Percentiles rank a stretch among this genome's conserved stretches.
Conservation (phyloP, 2,113 vertebrate genomes). For the Boleophthalmus pectinirostris region DNA sequence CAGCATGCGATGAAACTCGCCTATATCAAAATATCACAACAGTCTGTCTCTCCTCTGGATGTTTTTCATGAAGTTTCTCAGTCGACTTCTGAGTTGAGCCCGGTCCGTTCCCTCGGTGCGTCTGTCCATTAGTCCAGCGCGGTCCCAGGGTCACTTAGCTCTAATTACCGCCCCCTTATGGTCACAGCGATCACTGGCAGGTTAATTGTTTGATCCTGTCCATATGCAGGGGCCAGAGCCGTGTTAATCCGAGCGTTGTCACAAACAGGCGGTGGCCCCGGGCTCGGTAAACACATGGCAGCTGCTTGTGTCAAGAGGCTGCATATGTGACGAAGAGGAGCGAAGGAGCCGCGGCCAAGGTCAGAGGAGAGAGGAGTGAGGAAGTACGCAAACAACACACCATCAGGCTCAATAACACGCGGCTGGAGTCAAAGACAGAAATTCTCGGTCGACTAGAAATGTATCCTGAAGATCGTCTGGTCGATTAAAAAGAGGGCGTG, state of each 20-base stretch:
- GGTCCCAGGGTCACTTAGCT: conserved; percentile 66
- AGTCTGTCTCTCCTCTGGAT: too few relatives aligned
- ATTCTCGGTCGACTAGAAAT: too few relatives aligned
- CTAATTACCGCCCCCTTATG: conserved; percentile 71
- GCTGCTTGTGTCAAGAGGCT: conserved; percentile 30
- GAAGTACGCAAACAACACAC: neutral
- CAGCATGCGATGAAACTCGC: too few relatives aligned
- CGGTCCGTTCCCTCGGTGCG: neutral
- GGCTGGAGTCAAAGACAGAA: too few relatives aligned
- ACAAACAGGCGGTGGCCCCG: conserved; percentile 15
- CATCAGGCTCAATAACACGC: neutral
- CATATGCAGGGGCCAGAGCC: conserved; percentile 66
- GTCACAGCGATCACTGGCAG: conserved; percentile 66
- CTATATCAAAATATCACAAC: too few relatives aligned
- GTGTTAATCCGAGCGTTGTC: conserved; percentile 51
- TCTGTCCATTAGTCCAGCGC: conserved; percentile 41
- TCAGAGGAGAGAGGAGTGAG: conserved; percentile 20
- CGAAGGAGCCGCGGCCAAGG: conserved; percentile 44
- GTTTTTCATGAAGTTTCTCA: neutral
- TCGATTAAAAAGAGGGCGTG: too few relatives aligned
- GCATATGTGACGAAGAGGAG: conserved; percentile 12
- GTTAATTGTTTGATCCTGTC: conserved; percentile 78
- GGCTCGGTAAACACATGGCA: conserved; percentile 19
- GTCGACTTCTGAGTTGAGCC: neutral
- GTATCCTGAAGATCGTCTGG: too few relatives aligned